Base-by-base conservation (phyloP, 2,113 vertebrate species). In the Typhlomys cinereus region DNA sequence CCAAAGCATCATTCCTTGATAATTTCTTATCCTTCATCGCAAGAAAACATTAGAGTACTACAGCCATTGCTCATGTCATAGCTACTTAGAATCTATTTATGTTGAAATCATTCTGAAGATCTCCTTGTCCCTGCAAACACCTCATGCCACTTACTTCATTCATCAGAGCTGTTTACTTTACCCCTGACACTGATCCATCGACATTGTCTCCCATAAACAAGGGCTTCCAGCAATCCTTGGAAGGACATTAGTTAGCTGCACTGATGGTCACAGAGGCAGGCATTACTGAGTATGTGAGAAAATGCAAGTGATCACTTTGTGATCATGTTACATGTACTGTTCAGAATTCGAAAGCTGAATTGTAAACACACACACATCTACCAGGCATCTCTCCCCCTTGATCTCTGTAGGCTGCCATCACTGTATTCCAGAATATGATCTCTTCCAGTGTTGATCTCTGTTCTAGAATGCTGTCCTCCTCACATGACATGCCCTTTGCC, bases 281-380 rank as follows among this genome's bases (percentile, higher is more conserved):
- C 75, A 57, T 88, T 88, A 86, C 17, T 44, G n/a, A 86, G 7
- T 20, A 23, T 79, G 34, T 39, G 59, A 88, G 89, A 78, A 85
- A 85, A 74, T 46, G 44, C 52, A 89, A 94, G 71, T 48, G 36
- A 74, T 90, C 3, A 0, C 73, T 89, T 41, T 95, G 64, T 52
- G 25, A 54, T 83, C 70, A 64, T 50, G 25, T 59, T 62, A 90
- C 74, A 83, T 46, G 61, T 92, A 73, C 48, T 52, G 11, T 88
- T 85, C 83, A 34, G 44, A 94, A 91, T 74, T 67, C 78, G 71
- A 50, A 84, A 39, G 59, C 57, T 79, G 81, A 59, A 90, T 73
- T 31, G 41, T 39, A 64, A 59, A 94, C 36, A 50, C 91, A 41
- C 2, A 50, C 2, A 48, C 29, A 39, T 75, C 75, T 69, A 80